phyloP scores from a whole-genome alignment of 1,140 invertebrate genomes.

The Tetramorium alpestre region DNA sequence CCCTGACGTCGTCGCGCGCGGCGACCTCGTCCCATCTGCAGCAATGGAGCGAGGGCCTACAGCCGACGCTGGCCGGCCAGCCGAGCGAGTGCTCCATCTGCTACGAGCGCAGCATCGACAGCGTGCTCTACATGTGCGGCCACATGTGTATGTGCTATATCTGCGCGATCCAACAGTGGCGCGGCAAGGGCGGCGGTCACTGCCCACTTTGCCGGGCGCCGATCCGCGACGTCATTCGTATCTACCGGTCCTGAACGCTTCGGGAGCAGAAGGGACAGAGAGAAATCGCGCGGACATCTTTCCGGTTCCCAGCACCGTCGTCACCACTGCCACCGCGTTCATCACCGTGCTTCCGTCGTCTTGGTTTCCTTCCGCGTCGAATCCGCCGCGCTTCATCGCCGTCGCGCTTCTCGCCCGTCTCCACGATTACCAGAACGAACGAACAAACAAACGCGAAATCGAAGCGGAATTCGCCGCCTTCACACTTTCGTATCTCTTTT shows the following conservation, averaged over 20 bases:
- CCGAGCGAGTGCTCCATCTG: constrained; percentile 96
- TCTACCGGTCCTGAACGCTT: constrained; percentile 93
- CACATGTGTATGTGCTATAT: constrained; percentile 99
- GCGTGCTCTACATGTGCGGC: constrained; percentile 98
- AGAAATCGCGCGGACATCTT: constrained; percentile 36
- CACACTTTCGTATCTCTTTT: constrained; percentile 37
- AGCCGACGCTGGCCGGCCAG: constrained; percentile 81
- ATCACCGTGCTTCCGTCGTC: constrained; percentile 57
- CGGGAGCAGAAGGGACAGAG: neutral
- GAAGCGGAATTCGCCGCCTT: neutral
- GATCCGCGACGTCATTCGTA: constrained; percentile 97
- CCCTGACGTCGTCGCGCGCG: constrained; percentile 71
- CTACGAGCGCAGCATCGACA: constrained; percentile 96
- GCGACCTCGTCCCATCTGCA: constrained; percentile 79
- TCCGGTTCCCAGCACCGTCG: neutral
- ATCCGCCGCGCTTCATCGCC: constrained; percentile 34
- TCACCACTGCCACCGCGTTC: constrained; percentile 7
- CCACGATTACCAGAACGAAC: neutral
- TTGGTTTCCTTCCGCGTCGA: constrained; percentile 53
- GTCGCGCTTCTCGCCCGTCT: neutral
- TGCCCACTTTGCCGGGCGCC: constrained; percentile 97
- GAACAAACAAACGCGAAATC: neutral
- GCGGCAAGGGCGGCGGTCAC: constrained; percentile 94
- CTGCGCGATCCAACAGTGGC: constrained; percentile 97
- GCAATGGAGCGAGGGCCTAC: constrained; percentile 83